These are phyloP conservation scores for Corythoichthys intestinalis DNA, from an alignment of 2,113 vertebrate genomes.

Conservation along the genomic window DNA sequence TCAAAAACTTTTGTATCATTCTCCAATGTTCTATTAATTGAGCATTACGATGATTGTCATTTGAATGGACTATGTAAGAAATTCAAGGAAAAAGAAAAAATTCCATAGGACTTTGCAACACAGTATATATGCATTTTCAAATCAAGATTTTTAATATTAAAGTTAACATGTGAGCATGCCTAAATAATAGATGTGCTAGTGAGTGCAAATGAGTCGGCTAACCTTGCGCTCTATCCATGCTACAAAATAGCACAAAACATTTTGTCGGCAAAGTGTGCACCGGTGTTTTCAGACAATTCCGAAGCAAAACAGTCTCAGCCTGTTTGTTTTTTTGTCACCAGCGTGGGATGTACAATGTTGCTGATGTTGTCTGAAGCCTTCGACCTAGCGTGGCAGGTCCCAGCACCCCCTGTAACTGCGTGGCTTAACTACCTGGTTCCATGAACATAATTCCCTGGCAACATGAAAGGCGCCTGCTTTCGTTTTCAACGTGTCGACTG, in stretches of 20 bases:
- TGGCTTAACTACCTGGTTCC: conserved; percentile 43
- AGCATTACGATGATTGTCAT: no score
- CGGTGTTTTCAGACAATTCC: conserved; percentile 2
- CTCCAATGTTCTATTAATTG: no score
- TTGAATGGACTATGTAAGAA: no score
- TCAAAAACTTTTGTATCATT: no score
- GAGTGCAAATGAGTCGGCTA: not conserved
- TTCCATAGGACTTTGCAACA: no score
- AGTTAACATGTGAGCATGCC: not conserved
- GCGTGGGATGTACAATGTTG: conserved; percentile 18
- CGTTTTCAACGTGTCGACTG: conserved; percentile 48
- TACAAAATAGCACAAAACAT: not conserved
- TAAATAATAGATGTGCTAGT: not conserved
- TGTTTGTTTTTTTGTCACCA: conserved; percentile 11
- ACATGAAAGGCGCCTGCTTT: conserved; percentile 50
- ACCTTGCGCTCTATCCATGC: not conserved
- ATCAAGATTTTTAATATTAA: no score
- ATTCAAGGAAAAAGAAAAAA: no score
- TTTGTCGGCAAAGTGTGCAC: not conserved
- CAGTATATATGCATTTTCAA: no score
- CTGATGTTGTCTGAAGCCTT: conserved; percentile 33
- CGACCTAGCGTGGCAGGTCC: conserved; percentile 24
- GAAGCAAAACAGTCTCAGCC: conserved; percentile 21
- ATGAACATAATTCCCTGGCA: conserved; percentile 43
- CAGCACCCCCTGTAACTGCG: conserved; percentile 25